Conservation (phyloP, 1,140 invertebrate genomes). For the Holcopasites calliopsidis region DNA sequence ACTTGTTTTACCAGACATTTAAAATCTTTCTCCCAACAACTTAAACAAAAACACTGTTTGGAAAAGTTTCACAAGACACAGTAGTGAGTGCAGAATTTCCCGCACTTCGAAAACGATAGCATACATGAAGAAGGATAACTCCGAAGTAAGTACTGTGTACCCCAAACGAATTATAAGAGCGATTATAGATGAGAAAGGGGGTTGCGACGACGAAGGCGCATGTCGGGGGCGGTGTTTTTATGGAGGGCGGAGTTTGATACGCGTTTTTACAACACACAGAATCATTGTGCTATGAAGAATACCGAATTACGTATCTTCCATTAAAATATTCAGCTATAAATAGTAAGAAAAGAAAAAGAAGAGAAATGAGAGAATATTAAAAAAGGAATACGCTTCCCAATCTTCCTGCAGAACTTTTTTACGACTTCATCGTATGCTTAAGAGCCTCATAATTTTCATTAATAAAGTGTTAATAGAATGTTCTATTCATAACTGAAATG, state of each 20-base stretch:
- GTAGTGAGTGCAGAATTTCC: background rate
- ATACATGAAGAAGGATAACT: conserved; percentile 16
- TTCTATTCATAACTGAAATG: too few species aligned
- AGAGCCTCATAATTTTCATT: too few species aligned
- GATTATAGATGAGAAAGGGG: conserved; percentile 52
- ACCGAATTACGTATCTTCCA: conserved; percentile 21
- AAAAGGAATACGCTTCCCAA: too few species aligned
- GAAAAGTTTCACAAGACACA: background rate
- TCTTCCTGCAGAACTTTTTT: too few species aligned
- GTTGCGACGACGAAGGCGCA: conserved; percentile 56
- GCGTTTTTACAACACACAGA: conserved; percentile 31
- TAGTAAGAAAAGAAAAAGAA: too few species aligned
- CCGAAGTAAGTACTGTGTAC: conserved; percentile 14
- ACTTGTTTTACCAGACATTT: conserved; percentile 60
- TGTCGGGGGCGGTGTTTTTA: conserved; percentile 62
- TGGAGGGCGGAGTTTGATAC: conserved; percentile 66
- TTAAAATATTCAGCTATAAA: background rate
- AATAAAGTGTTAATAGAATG: too few species aligned
- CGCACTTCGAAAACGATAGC: conserved; percentile 1
- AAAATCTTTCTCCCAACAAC: background rate
- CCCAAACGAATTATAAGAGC: conserved; percentile 27
- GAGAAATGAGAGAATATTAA: too few species aligned
- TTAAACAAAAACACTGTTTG: background rate
- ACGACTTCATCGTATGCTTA: too few species aligned
- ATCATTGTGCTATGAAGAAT: conserved; percentile 20